Base-by-base conservation (phyloP, 2,113 vertebrate species). In the Callorhinus ursinus region DNA sequence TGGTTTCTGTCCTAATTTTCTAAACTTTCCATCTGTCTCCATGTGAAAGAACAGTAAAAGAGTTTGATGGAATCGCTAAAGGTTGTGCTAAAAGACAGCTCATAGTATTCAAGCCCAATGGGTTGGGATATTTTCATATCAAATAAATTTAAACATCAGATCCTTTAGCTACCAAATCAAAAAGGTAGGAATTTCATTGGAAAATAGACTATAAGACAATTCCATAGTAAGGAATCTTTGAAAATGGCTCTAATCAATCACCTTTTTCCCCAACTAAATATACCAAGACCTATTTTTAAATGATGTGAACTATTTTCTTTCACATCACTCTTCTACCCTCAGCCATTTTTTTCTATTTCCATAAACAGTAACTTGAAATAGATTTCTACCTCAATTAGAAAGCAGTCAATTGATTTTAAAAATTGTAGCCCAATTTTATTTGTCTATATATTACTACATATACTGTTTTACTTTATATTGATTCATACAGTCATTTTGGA, bases 261-360 rank as follows among this genome's bases (percentile, higher is more conserved):
- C 81, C 57, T 93, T 92, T 46, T 26, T 55, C 12, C 31, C 11
- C 46, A 87, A 96, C 71, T 24, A 87, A 86, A 90, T 2, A 1
- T 26, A 85, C 55, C 86, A 21, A 93, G 21, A 92, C n/a, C 39
- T 2, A 57, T 93, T 97, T 98, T 81, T 61, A 84, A 81, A 88
- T 59, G 42, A 77, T 24, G 19, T 14, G 77, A 28, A 24, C 28
- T 36, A 84, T 80, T 95, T 84, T 84, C 63, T 89, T 83, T 42
- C 4, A 79, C 53, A 49, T 67, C 5, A 31, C 16, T 84, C 83
- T 90, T 53, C 51, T 19, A 80, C 2, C 9, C 28, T 61, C 22
- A 55, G 13, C 13, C 53, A 65, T 51, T 83, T 72, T 79, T 49
- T 22, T 63, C 77, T 55, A 4, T 61, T 55, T 81, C 28, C 26